Evolutionary conservation across 2,113 vertebrate species (phyloP), one percentile per base, ranked within the genome.

Genomic region (Ariopsis seemanni): DNA sequence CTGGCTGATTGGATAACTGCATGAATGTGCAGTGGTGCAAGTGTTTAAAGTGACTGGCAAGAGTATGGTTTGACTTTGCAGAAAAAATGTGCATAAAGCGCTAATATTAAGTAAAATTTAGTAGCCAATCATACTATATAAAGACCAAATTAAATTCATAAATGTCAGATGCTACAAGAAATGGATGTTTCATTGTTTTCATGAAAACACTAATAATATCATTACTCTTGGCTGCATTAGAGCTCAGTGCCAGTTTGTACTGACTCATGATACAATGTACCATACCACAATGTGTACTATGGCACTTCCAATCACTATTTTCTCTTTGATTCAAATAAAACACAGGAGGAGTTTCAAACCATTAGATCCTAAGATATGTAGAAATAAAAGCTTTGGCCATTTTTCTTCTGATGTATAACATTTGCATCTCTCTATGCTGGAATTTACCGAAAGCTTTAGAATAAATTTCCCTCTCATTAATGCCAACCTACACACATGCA

Each of bases 401-500:
- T 27, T 85, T 85, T 53, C 7, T 53, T 55, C 14, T 78, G 48
- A 79, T 65, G 58, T 27, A 12, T 65, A 79, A 53, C 27, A 80
- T 80, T 69, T 86, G 63, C 75, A 57, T 86, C 20, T 58, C 17
- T 81, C 12, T 34, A 58, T 48, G 7, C 27, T 18, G 65, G 77
- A 65, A 82, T 81, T 86, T 79, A 86, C 62, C 60, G 14, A 25
- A 50, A 34, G 62, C 1, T 71, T 69, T 34, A 58, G 27, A 53
- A 34, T 9, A 79, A 57, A 11, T 69, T 86, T 86, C 30, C 78
- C 7, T 27, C 14, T 71, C 53, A 84, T 57, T 84, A 58, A 58
- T 30, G 30, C 12, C 9, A 60, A 30, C 67, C 83, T 74, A 74
- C 83, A 48, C 42, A 82, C 42, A 82, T 55, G 50, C 52, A 86